These are phyloP conservation scores for Sphyrna mokarran DNA, from an alignment of 2,113 vertebrate species.

Conservation along the genomic window DNA sequence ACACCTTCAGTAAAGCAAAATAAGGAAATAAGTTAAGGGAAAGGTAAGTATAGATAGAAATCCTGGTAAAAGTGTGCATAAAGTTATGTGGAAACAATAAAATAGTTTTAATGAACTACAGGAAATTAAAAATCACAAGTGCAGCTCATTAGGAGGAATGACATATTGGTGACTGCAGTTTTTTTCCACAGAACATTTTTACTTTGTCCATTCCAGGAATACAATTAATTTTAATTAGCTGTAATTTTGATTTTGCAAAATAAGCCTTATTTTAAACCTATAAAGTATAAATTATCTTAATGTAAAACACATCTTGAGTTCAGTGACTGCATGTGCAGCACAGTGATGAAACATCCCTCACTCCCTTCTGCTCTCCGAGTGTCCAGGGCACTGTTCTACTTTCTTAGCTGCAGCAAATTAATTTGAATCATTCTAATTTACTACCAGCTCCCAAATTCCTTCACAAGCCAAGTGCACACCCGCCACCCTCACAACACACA, in stretches of 20 bases:
- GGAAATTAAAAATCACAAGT: neutral
- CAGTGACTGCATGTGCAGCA: neutral
- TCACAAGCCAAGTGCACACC: neutral
- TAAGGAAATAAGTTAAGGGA: neutral
- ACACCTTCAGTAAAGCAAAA: neutral
- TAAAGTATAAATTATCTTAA: neutral
- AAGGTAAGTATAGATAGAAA: neutral
- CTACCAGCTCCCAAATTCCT: neutral
- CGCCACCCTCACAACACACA: neutral
- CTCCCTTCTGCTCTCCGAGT: neutral
- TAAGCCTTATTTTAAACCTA: slow-evolving; percentile 1
- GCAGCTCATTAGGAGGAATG: neutral
- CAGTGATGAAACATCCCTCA: neutral
- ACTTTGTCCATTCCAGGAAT: neutral
- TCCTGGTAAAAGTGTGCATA: neutral
- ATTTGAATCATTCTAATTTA: slow-evolving; percentile 23
- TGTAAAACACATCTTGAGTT: neutral
- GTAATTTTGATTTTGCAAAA: slow-evolving; percentile 10
- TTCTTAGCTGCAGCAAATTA: slow-evolving; percentile 12
- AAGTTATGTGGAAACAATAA: neutral
- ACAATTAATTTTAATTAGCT: neutral
- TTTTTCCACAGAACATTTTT: neutral
- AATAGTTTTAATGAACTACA: neutral
- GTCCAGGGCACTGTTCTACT: slow-evolving; percentile 28
- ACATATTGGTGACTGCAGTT: neutral